Conservation (phyloP, 2,113 vertebrate species). For the Leptocoma aspasia region DNA sequence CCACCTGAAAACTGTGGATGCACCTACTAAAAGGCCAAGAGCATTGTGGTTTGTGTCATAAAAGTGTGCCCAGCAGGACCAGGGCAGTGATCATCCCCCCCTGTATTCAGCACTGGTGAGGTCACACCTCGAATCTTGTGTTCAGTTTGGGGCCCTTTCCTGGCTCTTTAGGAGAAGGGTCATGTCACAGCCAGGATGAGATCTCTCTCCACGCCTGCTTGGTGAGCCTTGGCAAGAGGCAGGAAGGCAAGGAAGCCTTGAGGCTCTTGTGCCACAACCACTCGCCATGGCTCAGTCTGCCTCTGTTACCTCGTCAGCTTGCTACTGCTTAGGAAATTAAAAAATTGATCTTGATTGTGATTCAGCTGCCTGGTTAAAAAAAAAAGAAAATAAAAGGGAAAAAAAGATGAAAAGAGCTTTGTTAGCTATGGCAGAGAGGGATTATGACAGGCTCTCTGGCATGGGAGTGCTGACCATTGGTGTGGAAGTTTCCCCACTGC, state of each 20-base stretch:
- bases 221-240: not conserved
- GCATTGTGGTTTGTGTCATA: not conserved
- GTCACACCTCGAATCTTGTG: fast-evolving
- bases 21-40: not conserved
- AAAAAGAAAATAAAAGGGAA: not conserved
- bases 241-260: not conserved
- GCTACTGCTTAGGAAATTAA: not conserved
- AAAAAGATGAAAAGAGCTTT: not conserved
- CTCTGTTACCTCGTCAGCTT: not conserved
- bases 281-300: not conserved
- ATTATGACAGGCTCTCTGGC: not conserved
- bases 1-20: not conserved
- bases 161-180: not conserved
- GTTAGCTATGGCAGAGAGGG: not conserved
- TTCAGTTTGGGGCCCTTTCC: not conserved
- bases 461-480: not conserved
- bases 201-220: not conserved
- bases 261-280: not conserved
- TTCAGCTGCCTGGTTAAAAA: not conserved
- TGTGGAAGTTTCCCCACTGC: not conserved
- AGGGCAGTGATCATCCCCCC: not conserved
- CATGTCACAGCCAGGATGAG: fast-evolving
- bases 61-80: not conserved
- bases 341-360: not conserved
- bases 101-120: not conserved